These are phyloP conservation scores for Automeris io DNA, from an alignment of 2,888 invertebrate species.

Conservation along the genomic window DNA sequence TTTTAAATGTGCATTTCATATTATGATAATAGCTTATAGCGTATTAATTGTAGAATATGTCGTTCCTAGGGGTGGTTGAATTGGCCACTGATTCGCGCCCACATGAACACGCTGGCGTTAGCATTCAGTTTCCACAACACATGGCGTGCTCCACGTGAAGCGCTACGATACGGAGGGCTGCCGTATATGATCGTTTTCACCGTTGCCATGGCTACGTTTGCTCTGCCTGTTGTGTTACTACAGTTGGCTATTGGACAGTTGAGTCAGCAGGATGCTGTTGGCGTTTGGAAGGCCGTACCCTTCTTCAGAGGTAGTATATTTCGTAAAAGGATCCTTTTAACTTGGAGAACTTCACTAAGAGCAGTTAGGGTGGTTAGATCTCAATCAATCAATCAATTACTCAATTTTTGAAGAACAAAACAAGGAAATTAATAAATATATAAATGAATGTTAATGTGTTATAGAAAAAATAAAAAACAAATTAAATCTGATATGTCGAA, in stretches of 20 bases:
- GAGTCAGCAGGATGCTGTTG: constrained; percentile 80
- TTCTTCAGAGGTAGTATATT: constrained; percentile 81
- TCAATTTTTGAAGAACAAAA: no score
- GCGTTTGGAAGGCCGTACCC: constrained; percentile 81
- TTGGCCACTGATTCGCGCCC: constrained; percentile 42
- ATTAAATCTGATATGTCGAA: no score
- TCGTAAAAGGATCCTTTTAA: no score
- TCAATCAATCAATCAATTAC: no score
- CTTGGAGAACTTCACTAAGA: no score
- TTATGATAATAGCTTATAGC: neutral
- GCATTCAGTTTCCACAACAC: constrained; percentile 75
- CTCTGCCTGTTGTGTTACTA: constrained; percentile 76
- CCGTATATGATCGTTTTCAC: constrained; percentile 73
- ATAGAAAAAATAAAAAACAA: no score
- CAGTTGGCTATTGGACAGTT: constrained; percentile 80
- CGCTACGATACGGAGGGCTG: constrained; percentile 61
- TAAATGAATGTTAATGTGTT: no score
- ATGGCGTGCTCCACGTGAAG: constrained; percentile 77
- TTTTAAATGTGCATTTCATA: no score
- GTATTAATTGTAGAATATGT: neutral
- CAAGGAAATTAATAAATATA: no score
- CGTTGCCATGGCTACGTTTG: constrained; percentile 62
- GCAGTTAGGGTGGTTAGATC: no score
- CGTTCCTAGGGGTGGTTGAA: constrained; percentile 33
- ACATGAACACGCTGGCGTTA: constrained; percentile 72